A percentile compares a stretch with the other conserved stretches of the same genome.
Conservation (phyloP, 2,888 invertebrate species). For the Orgyia antiqua region DNA sequence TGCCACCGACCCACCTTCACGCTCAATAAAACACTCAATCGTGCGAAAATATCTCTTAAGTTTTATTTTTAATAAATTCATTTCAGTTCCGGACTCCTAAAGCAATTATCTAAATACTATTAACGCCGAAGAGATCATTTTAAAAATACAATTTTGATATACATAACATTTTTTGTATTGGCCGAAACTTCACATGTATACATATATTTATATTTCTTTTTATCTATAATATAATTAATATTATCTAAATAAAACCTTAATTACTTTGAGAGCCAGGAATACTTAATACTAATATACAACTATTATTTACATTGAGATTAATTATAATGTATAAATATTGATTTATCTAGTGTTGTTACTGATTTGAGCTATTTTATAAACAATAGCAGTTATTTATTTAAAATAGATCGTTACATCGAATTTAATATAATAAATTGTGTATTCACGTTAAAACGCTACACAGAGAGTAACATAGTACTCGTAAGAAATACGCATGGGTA, state of each 20-base stretch:
- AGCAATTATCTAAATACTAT: slow-evolving; percentile 69
- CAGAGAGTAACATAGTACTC: too few relatives aligned
- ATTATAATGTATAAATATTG: slow-evolving; percentile 55
- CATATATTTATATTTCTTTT: slow-evolving; percentile 53
- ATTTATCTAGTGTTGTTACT: slow-evolving; percentile 72
- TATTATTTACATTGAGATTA: slow-evolving; percentile 77
- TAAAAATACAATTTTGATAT: slow-evolving; percentile 76
- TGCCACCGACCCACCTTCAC: slow-evolving; percentile 33
- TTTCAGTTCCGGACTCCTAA: slow-evolving; percentile 75
- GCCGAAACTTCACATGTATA: slow-evolving; percentile 67
- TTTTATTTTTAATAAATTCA: slow-evolving; percentile 72
- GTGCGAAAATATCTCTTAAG: slow-evolving; percentile 76
- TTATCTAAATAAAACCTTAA: slow-evolving; percentile 67
- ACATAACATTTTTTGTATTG: slow-evolving; percentile 71
- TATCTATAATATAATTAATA: slow-evolving; percentile 46
- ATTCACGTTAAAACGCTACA: too few relatives aligned
- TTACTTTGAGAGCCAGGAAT: slow-evolving; percentile 78
- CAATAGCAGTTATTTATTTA: slow-evolving; percentile 29
- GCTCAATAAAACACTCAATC: slow-evolving; percentile 57
- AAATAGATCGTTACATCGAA: slow-evolving; percentile 36
- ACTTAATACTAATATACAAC: slow-evolving; percentile 62
- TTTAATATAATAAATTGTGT: too few relatives aligned
- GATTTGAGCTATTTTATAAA: slow-evolving; percentile 68
- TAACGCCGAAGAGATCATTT: slow-evolving; percentile 75
- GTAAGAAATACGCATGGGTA: background rate